Conservation (phyloP, 1,140 invertebrate species). For the Lysiphlebus fabarum region DNA sequence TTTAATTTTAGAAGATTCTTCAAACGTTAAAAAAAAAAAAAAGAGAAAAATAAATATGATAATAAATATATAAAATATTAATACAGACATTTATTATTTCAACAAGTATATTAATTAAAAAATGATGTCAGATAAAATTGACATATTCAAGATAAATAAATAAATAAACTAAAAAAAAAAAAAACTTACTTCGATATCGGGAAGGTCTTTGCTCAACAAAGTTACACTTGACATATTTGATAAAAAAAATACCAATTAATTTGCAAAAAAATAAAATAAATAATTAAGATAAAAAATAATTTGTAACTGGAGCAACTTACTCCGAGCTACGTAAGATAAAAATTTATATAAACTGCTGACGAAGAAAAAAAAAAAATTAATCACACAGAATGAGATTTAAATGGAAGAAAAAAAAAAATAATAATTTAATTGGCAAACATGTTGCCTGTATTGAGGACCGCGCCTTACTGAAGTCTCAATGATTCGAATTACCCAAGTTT, state of each 20-base stretch:
- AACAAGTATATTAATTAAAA: too few species aligned
- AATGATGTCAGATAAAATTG: conserved; percentile 4
- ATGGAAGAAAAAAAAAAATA: too few species aligned
- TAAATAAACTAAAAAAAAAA: not conserved
- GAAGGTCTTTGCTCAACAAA: conserved; percentile 61
- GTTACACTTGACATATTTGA: conserved; percentile 17
- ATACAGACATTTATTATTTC: conserved; percentile 6
- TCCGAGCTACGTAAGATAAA: not conserved
- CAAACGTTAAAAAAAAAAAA: conserved; percentile 31
- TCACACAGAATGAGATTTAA: too few species aligned
- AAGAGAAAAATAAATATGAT: not conserved
- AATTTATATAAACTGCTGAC: too few species aligned
- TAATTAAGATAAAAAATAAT: not conserved
- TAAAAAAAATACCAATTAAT: not conserved
- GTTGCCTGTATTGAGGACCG: too few species aligned
- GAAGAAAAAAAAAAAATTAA: too few species aligned
- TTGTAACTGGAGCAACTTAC: conserved; percentile 15
- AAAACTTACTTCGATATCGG: conserved; percentile 67
- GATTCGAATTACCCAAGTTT: too few species aligned
- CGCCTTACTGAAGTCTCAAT: too few species aligned
- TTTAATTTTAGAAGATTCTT: conserved; percentile 85
- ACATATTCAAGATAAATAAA: not conserved
- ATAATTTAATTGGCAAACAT: too few species aligned
- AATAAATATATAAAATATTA: conserved; percentile 2
- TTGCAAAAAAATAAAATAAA: not conserved